Evolutionary conservation across 2,113 vertebrate species (phyloP).

Genomic region (Zosterops pallidus): DNA sequence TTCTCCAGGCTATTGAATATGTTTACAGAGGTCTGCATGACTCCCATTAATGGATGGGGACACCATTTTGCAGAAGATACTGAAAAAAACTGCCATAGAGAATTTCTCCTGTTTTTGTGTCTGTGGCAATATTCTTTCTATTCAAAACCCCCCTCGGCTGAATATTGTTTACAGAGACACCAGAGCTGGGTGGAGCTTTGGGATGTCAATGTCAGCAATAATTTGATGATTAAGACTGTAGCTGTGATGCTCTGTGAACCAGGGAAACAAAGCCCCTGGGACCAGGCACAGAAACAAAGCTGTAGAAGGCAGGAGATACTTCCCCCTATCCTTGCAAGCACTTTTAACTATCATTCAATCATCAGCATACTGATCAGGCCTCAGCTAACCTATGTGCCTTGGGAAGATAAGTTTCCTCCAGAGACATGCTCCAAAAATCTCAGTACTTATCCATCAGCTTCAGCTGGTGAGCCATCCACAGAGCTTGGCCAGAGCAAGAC

Average conservation of each 20-base stretch:
- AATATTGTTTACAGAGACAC: background rate
- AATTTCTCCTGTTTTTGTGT: background rate
- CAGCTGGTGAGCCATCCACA: background rate
- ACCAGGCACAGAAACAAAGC: background rate
- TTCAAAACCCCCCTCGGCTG: background rate
- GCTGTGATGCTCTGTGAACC: background rate
- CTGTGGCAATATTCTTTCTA: background rate
- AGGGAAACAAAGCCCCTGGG: background rate
- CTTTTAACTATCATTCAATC: background rate
- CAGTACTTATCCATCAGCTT: background rate
- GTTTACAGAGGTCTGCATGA: fast-evolving
- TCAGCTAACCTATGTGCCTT: background rate
- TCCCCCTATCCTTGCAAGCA: background rate
- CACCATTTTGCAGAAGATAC: background rate
- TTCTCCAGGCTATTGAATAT: background rate
- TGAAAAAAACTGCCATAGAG: background rate
- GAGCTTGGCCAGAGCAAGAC: background rate
- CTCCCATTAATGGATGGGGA: background rate
- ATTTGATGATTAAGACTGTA: background rate
- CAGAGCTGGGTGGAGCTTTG: background rate
- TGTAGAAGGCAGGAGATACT: background rate
- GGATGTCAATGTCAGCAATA: background rate
- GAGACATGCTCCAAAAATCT: fast-evolving
- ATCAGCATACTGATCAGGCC: background rate
- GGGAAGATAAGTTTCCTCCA: background rate